These are phyloP conservation scores for Urophycis tenuis DNA, from an alignment of 2,797 vertebrate genomes.

Conservation along the genomic window DNA sequence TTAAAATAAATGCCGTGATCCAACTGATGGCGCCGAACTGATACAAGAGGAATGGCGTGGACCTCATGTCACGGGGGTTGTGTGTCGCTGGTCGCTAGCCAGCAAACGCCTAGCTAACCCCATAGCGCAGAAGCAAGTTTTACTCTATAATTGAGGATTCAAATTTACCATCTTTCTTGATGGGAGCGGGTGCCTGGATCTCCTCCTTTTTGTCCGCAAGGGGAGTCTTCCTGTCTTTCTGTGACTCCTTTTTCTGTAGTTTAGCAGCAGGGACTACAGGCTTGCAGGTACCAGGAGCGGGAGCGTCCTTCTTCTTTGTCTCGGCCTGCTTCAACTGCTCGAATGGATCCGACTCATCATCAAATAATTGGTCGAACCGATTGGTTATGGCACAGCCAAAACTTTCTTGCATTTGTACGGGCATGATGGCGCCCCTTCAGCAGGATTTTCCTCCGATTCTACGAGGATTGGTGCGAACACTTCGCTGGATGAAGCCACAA, in stretches of 20 bases:
- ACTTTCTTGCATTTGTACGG: constrained; percentile 98
- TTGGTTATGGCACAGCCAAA: constrained; percentile 96
- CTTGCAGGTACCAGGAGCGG: constrained; percentile 78
- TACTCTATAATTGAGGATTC: not conserved
- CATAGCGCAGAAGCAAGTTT: not conserved
- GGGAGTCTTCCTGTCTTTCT: constrained; percentile 87
- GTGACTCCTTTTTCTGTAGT: constrained; percentile 86
- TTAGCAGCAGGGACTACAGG: constrained; percentile 81
- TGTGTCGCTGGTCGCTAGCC: constrained; percentile 33
- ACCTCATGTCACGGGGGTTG: constrained; percentile 65
- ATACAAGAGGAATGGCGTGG: constrained; percentile 13
- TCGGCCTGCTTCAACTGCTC: constrained; percentile 90
- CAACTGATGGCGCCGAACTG: not conserved
- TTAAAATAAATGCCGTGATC: not conserved
- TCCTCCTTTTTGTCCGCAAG: constrained; percentile 83
- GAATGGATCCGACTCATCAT: constrained; percentile 94
- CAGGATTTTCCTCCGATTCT: constrained; percentile 97
- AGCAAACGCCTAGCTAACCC: constrained; percentile 44
- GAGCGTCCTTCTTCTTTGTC: constrained; percentile 85
- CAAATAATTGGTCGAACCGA: constrained; percentile 97
- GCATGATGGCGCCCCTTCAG: constrained; percentile 98
- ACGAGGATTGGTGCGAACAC: constrained; percentile 87
- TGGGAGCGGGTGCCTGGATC: constrained; percentile 76
- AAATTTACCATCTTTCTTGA: constrained; percentile 88
- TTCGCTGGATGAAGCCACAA: constrained; percentile 90